Conservation (phyloP, 2,888 invertebrate genomes). For the Lamellibrachia columna region DNA sequence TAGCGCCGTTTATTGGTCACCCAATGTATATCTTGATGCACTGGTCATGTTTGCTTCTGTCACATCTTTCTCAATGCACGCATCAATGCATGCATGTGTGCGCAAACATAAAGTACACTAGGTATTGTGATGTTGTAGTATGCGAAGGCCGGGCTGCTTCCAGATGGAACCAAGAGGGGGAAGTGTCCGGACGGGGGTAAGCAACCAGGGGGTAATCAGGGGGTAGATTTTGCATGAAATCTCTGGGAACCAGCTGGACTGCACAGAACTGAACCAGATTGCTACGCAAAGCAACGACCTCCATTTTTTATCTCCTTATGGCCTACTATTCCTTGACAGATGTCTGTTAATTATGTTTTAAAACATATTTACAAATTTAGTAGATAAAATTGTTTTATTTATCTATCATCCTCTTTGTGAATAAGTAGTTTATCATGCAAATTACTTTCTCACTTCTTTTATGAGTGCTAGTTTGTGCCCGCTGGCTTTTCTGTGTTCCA, state of each 20-base stretch:
- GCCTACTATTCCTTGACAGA: not conserved
- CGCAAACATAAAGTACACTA: not conserved
- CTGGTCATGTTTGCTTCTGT: no score
- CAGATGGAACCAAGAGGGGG: slow-evolving; percentile 19
- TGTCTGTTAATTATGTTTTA: not conserved
- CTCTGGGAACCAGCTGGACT: no score
- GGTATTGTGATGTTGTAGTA: not conserved
- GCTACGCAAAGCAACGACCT: no score
- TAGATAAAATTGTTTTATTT: not conserved
- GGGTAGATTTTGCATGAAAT: not conserved
- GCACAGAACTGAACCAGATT: no score
- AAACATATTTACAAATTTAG: not conserved
- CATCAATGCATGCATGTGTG: not conserved
- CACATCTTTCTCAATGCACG: not conserved
- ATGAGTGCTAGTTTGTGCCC: not conserved
- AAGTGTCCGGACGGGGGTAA: slow-evolving; percentile 17
- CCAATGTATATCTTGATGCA: no score
- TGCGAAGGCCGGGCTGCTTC: slow-evolving; percentile 26
- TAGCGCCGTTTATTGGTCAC: no score
- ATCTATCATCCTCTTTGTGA: not conserved
- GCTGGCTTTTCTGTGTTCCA: not conserved
- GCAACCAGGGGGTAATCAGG: not conserved
- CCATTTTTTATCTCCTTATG: not conserved
- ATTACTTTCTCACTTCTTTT: not conserved
- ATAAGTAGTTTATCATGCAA: not conserved